Base-by-base conservation (phyloP, 1,140 invertebrate genomes). In the Leguminivora glycinivorella region DNA sequence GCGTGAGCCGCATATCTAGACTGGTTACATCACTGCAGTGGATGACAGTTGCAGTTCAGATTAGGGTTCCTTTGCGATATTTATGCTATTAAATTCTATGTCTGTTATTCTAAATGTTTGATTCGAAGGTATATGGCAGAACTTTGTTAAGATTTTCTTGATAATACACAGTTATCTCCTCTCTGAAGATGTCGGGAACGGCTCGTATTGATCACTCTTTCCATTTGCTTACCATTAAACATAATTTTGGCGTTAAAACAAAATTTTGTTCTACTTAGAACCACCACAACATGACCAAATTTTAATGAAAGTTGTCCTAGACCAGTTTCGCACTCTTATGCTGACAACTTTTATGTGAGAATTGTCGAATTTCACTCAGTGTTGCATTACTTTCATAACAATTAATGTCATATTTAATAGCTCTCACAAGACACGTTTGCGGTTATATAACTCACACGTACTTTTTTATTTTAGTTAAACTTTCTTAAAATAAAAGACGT, bases 1-100 rank as follows among this genome's bases (percentile, higher is more conserved):
- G 86, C 87, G 84, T 88, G 88, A 83, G 81, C 73, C 47, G 83
- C 79, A 89, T 91, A 67, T 56, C 70, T 70, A 69, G 72, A 74
- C 56, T 70, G 75, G 77, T 88, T 89, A 85, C 84, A 88, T 88
- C 85, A 88, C 76, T 80, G 70, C 29, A 74, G 52, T 66, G 38
- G 63, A 68, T 25, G 56, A 47, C 47, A 26, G 60, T 10, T 58
- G 70, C 67, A 63, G 26, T 63, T 34, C 71, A 31, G 24, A 58
- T 70, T 38, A 56, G 25, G 29, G 22, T 68, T 26, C 12, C 17
- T 63, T 56, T 10, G 60, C 67, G 34, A 58, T 71, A 60, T 70
- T 66, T 68, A 63, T n/a, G 63, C 68, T 17, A 69, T 58, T 26
- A 24, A 70, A 43, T 4, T 52, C 9, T 22, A 52, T 52, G n/a